Evolutionary conservation across 1,140 invertebrate species (phyloP), one percentile per base, ranked within the genome.

Genomic region (Brachionus asplanchnoidis): DNA sequence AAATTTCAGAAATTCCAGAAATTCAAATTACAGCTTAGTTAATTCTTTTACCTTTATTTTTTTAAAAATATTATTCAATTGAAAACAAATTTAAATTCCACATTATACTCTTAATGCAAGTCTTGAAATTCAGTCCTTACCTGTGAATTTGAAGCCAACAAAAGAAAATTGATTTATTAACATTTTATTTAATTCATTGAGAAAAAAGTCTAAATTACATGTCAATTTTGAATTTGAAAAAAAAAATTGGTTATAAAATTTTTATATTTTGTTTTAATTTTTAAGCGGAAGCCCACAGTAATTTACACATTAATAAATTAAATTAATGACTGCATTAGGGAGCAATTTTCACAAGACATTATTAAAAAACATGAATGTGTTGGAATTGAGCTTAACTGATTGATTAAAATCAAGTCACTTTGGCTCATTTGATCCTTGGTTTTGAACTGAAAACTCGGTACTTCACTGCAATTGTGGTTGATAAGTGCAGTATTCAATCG

Each of bases 391-490:
- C n/a, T 50, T 20, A 77, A 77, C 50, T 53, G 73, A 26, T 23
- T 50, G 42, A 77, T 26, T 50, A 77, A 50, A 26, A 77, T 77
- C 17, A 77, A 32, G 46, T 77, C 73, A 50, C 50, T 77, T 26
- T 36, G n/a, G 32, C 44, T 50, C 73, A 77, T 77, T 50, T 46
- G 40, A 50, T 77, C 73, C 50, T 77, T 77, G 20, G 73, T 77
- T 50, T 77, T 77, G 46, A 77, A 77, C 46, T 77, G 73, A 77
- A 77, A 77, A 26, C 23, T 50, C 0, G 73, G 73, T 77, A 77
- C 8, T 50, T 77, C 73, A 50, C 42, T 77, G 46, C 73, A 77
- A 20, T 23, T 9, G 12, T 77, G 73, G 14, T 77, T 46, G n/a
- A 12, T 50, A 0, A 77, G 42, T 12, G 73, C 73, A 20, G 4